Base-by-base conservation (phyloP, 2,888 invertebrate genomes). In the Rotaria socialis region DNA sequence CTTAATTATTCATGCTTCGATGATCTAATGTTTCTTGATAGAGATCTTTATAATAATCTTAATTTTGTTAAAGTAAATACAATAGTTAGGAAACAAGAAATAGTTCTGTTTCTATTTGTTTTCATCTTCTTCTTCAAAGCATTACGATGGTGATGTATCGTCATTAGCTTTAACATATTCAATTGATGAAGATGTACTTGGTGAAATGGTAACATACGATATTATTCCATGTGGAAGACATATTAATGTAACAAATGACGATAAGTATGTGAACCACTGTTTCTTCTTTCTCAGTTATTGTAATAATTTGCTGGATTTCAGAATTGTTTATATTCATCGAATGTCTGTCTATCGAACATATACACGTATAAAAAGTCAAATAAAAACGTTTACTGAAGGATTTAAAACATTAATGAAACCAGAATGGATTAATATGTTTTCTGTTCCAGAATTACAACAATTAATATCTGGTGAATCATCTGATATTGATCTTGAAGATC, bases 311-410 rank as follows among this genome's bases (percentile, higher is more conserved):
- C 4, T 50, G 14, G 50, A 50, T 50, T 93, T 86, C 91, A 96
- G 96, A 92, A 97, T 99, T 89, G 95, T 96, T 90, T 99, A 99
- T 91, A 96, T 99, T 86, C 99, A 99, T 91, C 93, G 96, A 90
- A 91, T 91, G 91, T 99, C 99, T 0, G 96, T 97, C 92, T 98
- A 97, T 91, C 94, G 97, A 88, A 97, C 99, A 96, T 96, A 97
- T 91, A 94, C 95, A 16, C 98, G 98, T 92, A 99, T 99, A 88
- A 95, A 95, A 90, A 96, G 97, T 88, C 99, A 99, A 92, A 96
- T 97, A 0, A 94, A 94, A 84, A 96, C 97, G 14, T 99, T 99
- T 90, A 96, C 97, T 88, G 94, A 95, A 89, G 99, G 98, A 5
- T 99, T 99, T 90, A 94, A 96, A 88, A 95, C 96, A 10, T 95